phyloP scores from a whole-genome alignment of 2,797 vertebrate genomes.

The Phalanger gymnotis region DNA sequence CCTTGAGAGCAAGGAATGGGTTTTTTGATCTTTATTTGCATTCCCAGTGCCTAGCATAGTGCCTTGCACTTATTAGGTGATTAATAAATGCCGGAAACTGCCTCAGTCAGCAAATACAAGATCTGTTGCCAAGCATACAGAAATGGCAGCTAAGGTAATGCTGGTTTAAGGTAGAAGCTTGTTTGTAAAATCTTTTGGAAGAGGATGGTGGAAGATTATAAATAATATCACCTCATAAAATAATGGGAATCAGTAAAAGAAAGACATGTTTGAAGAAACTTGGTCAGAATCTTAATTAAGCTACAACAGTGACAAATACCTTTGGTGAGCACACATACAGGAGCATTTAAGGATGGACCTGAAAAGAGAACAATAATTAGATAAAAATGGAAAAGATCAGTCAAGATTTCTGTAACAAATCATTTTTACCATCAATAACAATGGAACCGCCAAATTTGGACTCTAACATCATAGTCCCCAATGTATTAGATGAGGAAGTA shows the following conservation, averaged over 20 bases:
- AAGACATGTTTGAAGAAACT: neutral
- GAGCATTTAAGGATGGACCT: neutral
- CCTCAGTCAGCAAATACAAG: neutral
- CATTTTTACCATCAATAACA: neutral
- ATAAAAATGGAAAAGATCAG: neutral
- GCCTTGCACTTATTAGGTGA: neutral
- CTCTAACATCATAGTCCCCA: neutral
- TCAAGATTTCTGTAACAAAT: neutral
- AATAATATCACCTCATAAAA: neutral
- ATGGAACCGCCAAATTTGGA: neutral
- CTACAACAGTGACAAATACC: neutral
- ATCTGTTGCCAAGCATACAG: neutral
- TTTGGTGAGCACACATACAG: neutral
- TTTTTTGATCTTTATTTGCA: neutral
- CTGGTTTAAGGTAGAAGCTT: neutral
- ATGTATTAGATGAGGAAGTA: neutral
- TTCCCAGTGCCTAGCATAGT: neutral
- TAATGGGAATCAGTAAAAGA: neutral
- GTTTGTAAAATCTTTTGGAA: neutral
- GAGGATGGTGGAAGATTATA: neutral
- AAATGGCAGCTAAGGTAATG: neutral
- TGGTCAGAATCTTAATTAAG: neutral
- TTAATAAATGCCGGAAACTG: neutral
- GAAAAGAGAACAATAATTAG: neutral
- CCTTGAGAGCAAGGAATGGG: neutral